Evolutionary conservation across 2,888 invertebrate species (phyloP), one percentile per base, ranked within the genome.

Genomic region (Diogma glabrata): DNA sequence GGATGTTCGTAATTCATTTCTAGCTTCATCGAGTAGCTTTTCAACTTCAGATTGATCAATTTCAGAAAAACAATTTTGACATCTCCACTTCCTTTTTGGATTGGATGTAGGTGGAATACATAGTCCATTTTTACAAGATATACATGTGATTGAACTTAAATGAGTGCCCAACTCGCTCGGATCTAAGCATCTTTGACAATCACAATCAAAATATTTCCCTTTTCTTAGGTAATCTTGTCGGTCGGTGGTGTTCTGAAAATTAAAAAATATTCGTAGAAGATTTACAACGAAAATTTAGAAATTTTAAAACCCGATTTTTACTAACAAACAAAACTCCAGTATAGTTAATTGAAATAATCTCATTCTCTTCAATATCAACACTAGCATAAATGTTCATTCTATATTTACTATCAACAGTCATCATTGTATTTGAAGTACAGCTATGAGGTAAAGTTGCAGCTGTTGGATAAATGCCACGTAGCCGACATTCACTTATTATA

Each of bases 151-250:
- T 0, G 84, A 81, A 61, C 86, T 86, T 62, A 87, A 71, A 63
- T 80, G 72, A 0, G 86, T 84, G 1, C 77, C 79, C 49, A 82
- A 60, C 63, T 89, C 88, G 0, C 79, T 81, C 4, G 78, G 73
- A 70, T 88, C 87, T 1, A 61, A 59, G 59, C 88, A 89, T 33
- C 87, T 72, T 1, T 61, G 59, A 58, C 88, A 89, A 0, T 66
- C 62, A 60, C 88, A 89, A 54, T 78, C 75, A 60, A 87, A 84
- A 62, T 86, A 84, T 64, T 88, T 87, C 10, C 83, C 84, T 54
- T 81, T 72, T 40, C 71, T 68, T 22, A 88, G 67, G 63, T 82
- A 81, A 53, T 78, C 74, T 57, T 80, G 79, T 28, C 88, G 74
- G 53, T 83, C 75, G 2, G 72, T 68, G 20, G 81, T 84, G 1